phyloP scores from a whole-genome alignment of 2,797 vertebrate species.

The Microhierax caerulescens region DNA sequence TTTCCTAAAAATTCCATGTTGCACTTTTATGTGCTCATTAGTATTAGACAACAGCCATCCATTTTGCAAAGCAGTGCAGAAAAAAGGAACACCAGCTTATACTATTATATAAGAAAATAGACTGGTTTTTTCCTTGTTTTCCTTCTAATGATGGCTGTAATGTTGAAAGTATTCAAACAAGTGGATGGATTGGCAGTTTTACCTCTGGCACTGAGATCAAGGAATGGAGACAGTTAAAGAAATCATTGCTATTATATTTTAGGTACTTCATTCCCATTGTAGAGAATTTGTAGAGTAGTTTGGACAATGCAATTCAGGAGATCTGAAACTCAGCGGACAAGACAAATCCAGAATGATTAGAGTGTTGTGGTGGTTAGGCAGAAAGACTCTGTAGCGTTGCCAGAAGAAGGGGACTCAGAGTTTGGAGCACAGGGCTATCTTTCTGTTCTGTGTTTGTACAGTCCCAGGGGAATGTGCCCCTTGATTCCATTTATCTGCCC shows the following conservation, averaged over 20 bases:
- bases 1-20: not conserved
- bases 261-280: not conserved
- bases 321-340: not conserved
- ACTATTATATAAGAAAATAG: not conserved
- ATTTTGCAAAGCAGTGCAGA: not conserved
- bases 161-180: not conserved
- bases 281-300: not conserved
- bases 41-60: not conserved
- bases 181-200: accelerated
- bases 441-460: not conserved
- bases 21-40: not conserved
- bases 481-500: not conserved
- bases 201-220: not conserved
- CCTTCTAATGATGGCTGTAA: not conserved
- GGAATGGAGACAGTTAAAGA: not conserved
- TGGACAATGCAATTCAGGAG: not conserved
- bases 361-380: not conserved
- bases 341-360: not conserved
- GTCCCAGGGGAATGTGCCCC: not conserved
- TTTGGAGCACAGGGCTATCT: not conserved
- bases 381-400: not conserved
- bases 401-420: not conserved
- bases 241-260: not conserved
- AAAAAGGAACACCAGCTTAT: not conserved
- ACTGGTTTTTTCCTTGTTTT: accelerated